Conservation (phyloP, 37 sponge, comb jelly and placozoan species). For the Agelas oroides region DNA sequence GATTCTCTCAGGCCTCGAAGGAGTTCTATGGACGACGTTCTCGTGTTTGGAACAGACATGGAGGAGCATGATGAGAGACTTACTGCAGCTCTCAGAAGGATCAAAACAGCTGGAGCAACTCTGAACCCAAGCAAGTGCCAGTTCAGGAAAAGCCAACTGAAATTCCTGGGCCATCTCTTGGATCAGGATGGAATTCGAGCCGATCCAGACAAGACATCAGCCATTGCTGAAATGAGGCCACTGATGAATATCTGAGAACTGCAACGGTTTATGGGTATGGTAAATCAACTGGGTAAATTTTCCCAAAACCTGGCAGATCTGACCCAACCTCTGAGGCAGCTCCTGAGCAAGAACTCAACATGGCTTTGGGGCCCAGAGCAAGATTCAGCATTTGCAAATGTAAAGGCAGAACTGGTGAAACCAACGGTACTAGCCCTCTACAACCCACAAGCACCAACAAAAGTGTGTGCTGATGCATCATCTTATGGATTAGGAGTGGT, state of each 20-base stretch:
- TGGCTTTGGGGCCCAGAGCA: conserved; percentile 54
- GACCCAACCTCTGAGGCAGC: conserved; percentile 38
- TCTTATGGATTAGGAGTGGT: conserved; percentile 49
- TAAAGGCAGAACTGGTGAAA: conserved; percentile 35
- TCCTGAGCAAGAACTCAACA: conserved; percentile 18
- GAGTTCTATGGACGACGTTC: conserved; percentile 45
- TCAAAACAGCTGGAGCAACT: conserved; percentile 25
- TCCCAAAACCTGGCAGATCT: conserved; percentile 34
- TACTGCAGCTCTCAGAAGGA: conserved; percentile 23
- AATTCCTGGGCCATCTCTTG: conserved; percentile 37
- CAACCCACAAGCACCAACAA: conserved; percentile 35
- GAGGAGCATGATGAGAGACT: conserved; percentile 25
- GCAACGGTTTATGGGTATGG: conserved; percentile 62
- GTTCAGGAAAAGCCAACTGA: neutral
- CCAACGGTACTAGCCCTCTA: conserved; percentile 48
- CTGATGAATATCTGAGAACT: conserved; percentile 23
- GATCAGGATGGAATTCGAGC: conserved; percentile 27
- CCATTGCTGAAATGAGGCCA: conserved; percentile 27
- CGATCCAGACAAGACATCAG: conserved; percentile 46
- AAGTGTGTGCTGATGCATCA: conserved; percentile 48
- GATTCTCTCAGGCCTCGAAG: conserved; percentile 31
- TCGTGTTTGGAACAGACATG: conserved; percentile 18
- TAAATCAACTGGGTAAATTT: conserved; percentile 53
- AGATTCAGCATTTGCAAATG: conserved; percentile 20
- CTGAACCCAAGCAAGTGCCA: conserved; percentile 40